phyloP scores from a whole-genome alignment of 2,888 invertebrate genomes.

The Ophioninae sp. region DNA sequence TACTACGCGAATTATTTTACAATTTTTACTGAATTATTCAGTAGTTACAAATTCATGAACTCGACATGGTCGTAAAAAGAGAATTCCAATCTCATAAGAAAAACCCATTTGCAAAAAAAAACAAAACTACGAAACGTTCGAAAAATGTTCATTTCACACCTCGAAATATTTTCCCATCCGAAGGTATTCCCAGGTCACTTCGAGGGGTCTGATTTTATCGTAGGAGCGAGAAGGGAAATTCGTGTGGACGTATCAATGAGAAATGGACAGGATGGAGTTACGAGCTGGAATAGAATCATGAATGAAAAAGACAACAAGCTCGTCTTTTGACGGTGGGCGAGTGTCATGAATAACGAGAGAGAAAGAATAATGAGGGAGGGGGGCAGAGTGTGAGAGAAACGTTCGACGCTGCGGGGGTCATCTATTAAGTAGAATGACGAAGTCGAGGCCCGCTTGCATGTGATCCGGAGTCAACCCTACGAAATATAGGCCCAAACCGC shows the following conservation, averaged over 20 bases:
- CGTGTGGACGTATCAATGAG: background rate
- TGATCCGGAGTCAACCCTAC: slow-evolving; percentile 49
- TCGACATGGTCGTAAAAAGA: too few species aligned
- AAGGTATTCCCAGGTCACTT: too few species aligned
- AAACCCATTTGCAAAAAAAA: too few species aligned
- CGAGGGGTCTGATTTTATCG: too few species aligned
- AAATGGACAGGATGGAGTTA: background rate
- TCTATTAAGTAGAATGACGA: slow-evolving; percentile 68
- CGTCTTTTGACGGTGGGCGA: slow-evolving; percentile 42
- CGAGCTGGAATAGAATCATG: slow-evolving; percentile 3
- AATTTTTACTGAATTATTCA: too few species aligned
- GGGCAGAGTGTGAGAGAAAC: slow-evolving; percentile 43
- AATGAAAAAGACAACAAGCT: slow-evolving; percentile 41
- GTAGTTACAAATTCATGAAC: too few species aligned
- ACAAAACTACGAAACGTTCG: too few species aligned
- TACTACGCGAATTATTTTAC: too few species aligned
- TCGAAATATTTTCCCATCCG: too few species aligned
- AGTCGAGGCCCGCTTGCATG: slow-evolving; percentile 45
- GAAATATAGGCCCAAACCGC: slow-evolving; percentile 67
- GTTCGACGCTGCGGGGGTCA: slow-evolving; percentile 58
- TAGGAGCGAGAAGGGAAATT: too few species aligned
- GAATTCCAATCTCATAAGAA: too few species aligned
- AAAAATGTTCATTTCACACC: too few species aligned
- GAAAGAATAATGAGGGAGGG: slow-evolving; percentile 17
- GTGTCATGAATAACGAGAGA: slow-evolving; percentile 27